Percentiles rank a stretch among this genome's conserved stretches.
Evolutionary conservation across 2,113 vertebrate genomes (phyloP).

Genomic region (Campylomormyrus numenius): DNA sequence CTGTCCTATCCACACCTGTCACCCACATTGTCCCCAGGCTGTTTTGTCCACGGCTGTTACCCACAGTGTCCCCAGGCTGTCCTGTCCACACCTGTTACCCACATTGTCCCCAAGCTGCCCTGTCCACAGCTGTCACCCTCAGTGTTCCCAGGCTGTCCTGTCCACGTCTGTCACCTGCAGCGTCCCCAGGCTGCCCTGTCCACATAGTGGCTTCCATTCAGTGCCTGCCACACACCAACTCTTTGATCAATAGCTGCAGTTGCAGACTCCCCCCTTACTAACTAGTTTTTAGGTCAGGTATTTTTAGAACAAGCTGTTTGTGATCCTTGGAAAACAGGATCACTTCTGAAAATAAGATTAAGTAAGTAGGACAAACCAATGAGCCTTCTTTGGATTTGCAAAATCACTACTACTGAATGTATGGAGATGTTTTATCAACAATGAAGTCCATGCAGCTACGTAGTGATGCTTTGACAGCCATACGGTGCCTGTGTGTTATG

Average conservation of each 20-base stretch:
- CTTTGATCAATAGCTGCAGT: neutral
- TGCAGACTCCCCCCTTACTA: neutral
- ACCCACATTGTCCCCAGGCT: neutral
- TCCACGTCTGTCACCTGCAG: neutral
- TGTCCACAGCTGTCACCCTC: neutral
- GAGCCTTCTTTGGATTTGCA: too few species aligned
- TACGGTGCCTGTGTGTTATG: neutral
- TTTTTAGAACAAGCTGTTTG: constrained; percentile 11
- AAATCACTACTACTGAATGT: neutral
- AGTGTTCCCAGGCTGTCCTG: neutral
- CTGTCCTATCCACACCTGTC: neutral
- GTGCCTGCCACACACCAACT: neutral
- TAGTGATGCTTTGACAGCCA: neutral
- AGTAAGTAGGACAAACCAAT: constrained; percentile 13
- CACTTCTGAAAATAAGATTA: constrained; percentile 8
- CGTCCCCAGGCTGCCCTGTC: neutral
- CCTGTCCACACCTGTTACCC: neutral
- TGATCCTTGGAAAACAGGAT: constrained; percentile 13
- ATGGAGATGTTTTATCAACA: neutral
- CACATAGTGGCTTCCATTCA: neutral
- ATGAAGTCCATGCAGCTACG: neutral
- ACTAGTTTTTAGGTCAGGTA: constrained; percentile 16
- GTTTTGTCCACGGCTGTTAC: neutral
- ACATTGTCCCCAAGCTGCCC: neutral
- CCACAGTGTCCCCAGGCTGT: neutral